These are phyloP conservation scores for Drosophila macrospina DNA, from an alignment of 2,888 invertebrate species.

Conservation along the genomic window DNA sequence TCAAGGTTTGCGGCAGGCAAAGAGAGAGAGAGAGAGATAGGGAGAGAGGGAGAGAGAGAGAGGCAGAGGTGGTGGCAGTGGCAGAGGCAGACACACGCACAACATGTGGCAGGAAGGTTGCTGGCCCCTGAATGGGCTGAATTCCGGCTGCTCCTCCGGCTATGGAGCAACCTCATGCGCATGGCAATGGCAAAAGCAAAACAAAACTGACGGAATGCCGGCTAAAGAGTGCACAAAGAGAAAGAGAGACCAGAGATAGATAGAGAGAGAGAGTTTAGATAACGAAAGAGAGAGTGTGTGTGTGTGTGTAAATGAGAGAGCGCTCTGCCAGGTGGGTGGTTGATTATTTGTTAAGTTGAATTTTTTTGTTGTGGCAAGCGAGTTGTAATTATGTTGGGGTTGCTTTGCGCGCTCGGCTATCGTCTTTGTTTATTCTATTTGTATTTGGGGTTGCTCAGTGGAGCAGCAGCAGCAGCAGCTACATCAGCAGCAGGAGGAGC, in stretches of 20 bases:
- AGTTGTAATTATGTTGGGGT: constrained; percentile 61
- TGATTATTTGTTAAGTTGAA: constrained; percentile 29
- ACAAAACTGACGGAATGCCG: constrained; percentile 62
- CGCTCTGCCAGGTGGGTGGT: constrained; percentile 41
- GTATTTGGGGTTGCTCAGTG: constrained; percentile 65
- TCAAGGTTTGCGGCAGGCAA: constrained; percentile 64
- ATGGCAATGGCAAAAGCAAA: constrained; percentile 50
- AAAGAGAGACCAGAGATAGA: neutral
- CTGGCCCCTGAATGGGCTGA: constrained; percentile 33
- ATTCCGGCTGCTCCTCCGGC: constrained; percentile 65
- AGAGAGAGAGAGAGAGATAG: neutral
- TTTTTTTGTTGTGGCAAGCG: constrained; percentile 7
- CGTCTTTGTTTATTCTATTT: constrained; percentile 65
- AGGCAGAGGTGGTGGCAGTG: neutral
- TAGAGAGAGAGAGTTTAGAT: constrained; percentile 21
- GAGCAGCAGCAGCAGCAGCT: neutral
- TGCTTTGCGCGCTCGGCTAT: constrained; percentile 45
- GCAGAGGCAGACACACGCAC: constrained; percentile 54
- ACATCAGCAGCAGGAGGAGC: too few species aligned
- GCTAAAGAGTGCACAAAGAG: constrained; percentile 31
- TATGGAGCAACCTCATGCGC: constrained; percentile 60
- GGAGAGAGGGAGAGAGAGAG: neutral
- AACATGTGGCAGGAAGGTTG: constrained; percentile 80
- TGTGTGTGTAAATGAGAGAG: constrained; percentile 14
- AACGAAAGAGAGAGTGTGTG: constrained; percentile 2